Evolutionary conservation across 1,140 invertebrate species (phyloP), one percentile per base, ranked within the genome.

Genomic region (Nephila pilipes): DNA sequence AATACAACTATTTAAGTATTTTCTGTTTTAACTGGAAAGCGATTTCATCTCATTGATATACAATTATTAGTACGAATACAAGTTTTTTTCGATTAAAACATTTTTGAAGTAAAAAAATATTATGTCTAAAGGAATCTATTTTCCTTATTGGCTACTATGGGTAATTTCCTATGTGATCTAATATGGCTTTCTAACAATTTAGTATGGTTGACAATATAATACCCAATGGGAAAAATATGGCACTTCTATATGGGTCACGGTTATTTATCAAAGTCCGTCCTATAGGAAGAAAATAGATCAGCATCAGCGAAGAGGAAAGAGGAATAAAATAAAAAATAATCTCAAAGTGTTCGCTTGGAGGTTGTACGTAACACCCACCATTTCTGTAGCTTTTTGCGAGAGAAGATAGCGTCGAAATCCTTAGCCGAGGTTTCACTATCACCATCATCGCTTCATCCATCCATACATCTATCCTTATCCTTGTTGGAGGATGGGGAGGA

Each of bases 401-500:
- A 46, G 46, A 46, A 46, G 46, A 46, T 46, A 81, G 58, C 65
- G 22, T 79, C 87, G 38, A 89, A 80, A 91, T 91, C 89, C 79
- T n/a, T 65, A 65, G 46, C 87, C 87, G 29, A 63, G 79, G 46
- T 63, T 46, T 90, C 89, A 87, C 65, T 90, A 90, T 90, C 88
- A 54, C 65, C 69, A 69, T 69, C 79, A 92, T 83, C 79, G 20
- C 90, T 69, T n/a, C 81, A 29, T 89, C 65, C 65, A 89, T 89
- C 65, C 87, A 89, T 89, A 46, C 60, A 87, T 87, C n/a, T 79
- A 89, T 89, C 87, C 29, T 69, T 89, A 89, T 89, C 87, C 87
- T 38, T 14, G 60, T 29, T 65, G 85, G 16, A 69, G 87, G 29
- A 90, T 38, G 89, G 80, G 36, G 75, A 65, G 57, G 2, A 60